A percentile compares a stretch with the other conserved stretches of the same genome.
Evolutionary conservation across 2,113 vertebrate genomes (phyloP).

Genomic region (Antennarius striatus): DNA sequence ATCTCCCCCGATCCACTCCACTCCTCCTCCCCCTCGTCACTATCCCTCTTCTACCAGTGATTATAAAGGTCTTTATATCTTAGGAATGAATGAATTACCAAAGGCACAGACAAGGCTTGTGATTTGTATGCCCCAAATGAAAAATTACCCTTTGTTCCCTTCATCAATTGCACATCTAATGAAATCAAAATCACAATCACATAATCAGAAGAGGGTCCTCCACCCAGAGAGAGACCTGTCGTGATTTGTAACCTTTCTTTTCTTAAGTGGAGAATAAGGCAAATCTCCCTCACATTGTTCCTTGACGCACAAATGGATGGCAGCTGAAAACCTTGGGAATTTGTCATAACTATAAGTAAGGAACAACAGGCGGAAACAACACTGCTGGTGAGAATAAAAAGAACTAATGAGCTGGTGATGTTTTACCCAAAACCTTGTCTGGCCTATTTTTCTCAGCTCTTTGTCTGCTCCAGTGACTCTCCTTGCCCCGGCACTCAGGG

Average conservation of each 20-base stretch:
- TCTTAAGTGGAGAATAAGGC: constrained; percentile 78
- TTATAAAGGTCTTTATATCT: constrained; percentile 81
- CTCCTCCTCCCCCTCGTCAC: constrained; percentile 57
- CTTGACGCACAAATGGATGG: constrained; percentile 56
- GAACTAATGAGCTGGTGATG: not conserved
- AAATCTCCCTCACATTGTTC: constrained; percentile 74
- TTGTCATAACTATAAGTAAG: constrained; percentile 22
- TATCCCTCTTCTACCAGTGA: constrained; percentile 74
- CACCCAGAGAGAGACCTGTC: constrained; percentile 75
- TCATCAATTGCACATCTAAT: constrained; percentile 87
- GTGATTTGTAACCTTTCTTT: constrained; percentile 82
- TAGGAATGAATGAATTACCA: constrained; percentile 81
- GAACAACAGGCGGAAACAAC: constrained; percentile 26
- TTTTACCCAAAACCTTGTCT: constrained; percentile 29
- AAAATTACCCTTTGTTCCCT: constrained; percentile 86
- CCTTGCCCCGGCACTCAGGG: constrained; percentile 62
- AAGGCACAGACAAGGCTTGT: constrained; percentile 81
- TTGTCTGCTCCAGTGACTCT: constrained; percentile 28
- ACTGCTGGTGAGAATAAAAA: not conserved
- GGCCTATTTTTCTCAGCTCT: constrained; percentile 33
- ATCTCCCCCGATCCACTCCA: constrained; percentile 39
- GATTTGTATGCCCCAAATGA: constrained; percentile 82
- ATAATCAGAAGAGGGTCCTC: constrained; percentile 82
- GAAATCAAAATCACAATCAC: constrained; percentile 85
- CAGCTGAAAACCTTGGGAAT: constrained; percentile 39